phyloP scores from a whole-genome alignment of 2,113 vertebrate genomes.

The Mesoclemmys tuberculata region DNA sequence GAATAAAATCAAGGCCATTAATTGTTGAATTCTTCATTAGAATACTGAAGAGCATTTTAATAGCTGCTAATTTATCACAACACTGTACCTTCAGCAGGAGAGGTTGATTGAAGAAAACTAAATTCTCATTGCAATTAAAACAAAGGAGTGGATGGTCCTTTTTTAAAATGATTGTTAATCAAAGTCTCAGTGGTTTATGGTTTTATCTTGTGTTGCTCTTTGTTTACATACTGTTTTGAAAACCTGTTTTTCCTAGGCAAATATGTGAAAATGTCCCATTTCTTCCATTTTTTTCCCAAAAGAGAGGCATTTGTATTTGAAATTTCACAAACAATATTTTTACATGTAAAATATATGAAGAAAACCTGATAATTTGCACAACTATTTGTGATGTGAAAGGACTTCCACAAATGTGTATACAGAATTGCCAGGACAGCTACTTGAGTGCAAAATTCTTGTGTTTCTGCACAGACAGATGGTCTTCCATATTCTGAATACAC shows the following conservation, averaged over 20 bases:
- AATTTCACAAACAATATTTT: neutral
- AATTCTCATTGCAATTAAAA: neutral
- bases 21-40: neutral
- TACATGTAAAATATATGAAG: neutral
- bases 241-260: neutral
- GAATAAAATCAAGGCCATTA: slow-evolving; percentile 48
- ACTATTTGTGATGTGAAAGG: too few relatives aligned
- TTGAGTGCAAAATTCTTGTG: neutral
- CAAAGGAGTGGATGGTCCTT: neutral
- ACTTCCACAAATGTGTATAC: neutral
- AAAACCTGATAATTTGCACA: neutral
- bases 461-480: neutral
- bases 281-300: neutral
- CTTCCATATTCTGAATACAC: neutral
- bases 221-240: neutral
- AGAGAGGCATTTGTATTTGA: neutral
- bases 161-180: neutral
- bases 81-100: neutral
- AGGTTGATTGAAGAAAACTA: neutral
- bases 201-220: neutral
- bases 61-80: accelerated
- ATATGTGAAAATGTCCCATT: neutral
- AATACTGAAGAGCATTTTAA: accelerated
- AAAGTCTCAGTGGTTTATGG: neutral
- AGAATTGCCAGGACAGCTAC: neutral